These are phyloP conservation scores for Phaonia tiefii DNA, from an alignment of 2,888 invertebrate genomes.

Conservation along the genomic window DNA sequence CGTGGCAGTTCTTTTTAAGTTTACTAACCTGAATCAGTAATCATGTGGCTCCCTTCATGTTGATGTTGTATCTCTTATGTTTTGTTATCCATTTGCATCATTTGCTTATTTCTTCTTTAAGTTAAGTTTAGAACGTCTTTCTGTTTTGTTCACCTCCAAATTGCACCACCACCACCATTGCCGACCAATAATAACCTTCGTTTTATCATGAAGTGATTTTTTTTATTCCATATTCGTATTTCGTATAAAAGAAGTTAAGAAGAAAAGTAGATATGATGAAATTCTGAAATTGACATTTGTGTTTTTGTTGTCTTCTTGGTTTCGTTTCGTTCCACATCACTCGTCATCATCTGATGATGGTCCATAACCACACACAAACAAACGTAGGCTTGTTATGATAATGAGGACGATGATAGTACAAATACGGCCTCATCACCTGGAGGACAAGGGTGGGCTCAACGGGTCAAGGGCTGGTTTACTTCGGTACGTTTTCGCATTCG, in stretches of 20 bases:
- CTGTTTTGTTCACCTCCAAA: conserved; percentile 69
- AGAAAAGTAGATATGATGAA: conserved; percentile 48
- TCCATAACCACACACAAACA: conserved; percentile 58
- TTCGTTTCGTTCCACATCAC: conserved; percentile 58
- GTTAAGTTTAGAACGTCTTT: conserved; percentile 69
- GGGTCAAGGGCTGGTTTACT: conserved; percentile 87
- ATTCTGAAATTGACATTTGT: conserved; percentile 64
- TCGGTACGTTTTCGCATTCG: conserved; percentile 83
- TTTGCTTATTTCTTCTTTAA: conserved; percentile 65
- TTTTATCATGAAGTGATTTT: conserved; percentile 27
- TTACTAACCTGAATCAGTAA: conserved; percentile 35
- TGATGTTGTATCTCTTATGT: conserved; percentile 22
- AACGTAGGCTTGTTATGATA: conserved; percentile 79
- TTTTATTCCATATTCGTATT: conserved; percentile 2
- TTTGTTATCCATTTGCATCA: conserved; percentile 43
- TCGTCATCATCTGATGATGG: conserved; percentile 58
- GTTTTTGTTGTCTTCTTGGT: conserved; percentile 70
- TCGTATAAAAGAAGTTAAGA: conserved; percentile 47
- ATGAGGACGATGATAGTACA: conserved; percentile 80
- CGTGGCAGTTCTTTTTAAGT: conserved; percentile 28
- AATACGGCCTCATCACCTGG: conserved; percentile 80
- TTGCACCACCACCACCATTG: conserved; percentile 2
- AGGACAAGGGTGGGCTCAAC: conserved; percentile 86
- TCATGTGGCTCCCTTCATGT: conserved; percentile 41
- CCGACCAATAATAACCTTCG: too few species aligned